Conservation (phyloP, 2,888 invertebrate species). For the Auanema freiburgensis region DNA sequence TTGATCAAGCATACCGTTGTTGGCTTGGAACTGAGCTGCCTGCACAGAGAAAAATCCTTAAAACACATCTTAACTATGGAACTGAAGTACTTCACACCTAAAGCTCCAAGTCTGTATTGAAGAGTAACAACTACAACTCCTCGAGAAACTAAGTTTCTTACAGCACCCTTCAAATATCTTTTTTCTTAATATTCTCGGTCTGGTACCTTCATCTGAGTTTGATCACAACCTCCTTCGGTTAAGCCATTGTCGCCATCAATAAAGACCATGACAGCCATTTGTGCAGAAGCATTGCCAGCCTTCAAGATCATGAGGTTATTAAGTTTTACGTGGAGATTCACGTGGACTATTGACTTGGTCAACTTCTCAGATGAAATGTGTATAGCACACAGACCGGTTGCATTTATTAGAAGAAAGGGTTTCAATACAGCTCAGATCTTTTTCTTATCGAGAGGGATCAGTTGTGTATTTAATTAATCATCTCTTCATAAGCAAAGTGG, state of each 20-base stretch:
- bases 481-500: neutral
- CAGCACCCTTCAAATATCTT: conserved; percentile 20
- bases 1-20: conserved; percentile 59
- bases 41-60: conserved; percentile 49
- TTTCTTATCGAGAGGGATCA: neutral
- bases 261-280: conserved; percentile 45
- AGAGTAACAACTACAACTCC: conserved; percentile 52
- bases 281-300: conserved; percentile 25
- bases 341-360: neutral
- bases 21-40: conserved; percentile 43
- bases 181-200: neutral
- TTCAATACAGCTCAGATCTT: neutral
- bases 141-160: conserved; percentile 46
- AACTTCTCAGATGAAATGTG: neutral
- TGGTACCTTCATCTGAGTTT: conserved; percentile 33
- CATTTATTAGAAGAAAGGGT: no score
- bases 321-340: neutral
- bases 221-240: conserved; percentile 37
- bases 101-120: conserved; percentile 52
- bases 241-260: conserved; percentile 47
- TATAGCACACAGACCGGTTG: no score
- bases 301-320: conserved; percentile 5
- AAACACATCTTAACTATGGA: neutral
- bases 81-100: conserved; percentile 21
- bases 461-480: neutral